These are phyloP conservation scores for Polypedilum vanderplanki DNA, from an alignment of 1,140 invertebrate species.

Conservation along the genomic window DNA sequence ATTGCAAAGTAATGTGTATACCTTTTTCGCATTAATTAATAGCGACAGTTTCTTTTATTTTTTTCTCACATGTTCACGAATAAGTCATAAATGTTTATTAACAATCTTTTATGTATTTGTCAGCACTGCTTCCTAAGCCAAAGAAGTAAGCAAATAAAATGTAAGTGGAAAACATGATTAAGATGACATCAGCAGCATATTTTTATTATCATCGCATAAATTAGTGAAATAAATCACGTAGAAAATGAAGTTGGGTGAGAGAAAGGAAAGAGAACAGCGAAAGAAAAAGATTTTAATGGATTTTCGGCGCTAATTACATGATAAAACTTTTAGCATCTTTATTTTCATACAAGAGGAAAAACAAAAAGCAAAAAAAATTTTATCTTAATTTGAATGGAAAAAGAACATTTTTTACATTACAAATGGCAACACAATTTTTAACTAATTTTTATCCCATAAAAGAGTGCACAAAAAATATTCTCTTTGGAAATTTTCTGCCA, in stretches of 20 bases:
- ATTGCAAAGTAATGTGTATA: no score
- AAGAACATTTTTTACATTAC: no score
- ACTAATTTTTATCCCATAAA: no score
- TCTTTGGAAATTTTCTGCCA: no score
- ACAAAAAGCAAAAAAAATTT: no score
- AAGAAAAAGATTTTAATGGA: constrained; percentile 1
- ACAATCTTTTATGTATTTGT: constrained; percentile 5
- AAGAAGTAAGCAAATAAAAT: not conserved
- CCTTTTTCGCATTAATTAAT: no score
- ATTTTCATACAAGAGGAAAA: no score
- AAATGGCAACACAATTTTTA: no score
- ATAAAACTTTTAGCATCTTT: not conserved
- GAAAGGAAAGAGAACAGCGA: not conserved
- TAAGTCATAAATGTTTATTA: constrained; percentile 20
- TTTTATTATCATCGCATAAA: constrained; percentile 13
- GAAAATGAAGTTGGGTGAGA: not conserved
- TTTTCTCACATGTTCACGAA: not conserved
- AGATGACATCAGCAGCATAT: constrained; percentile 11
- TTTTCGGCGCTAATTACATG: constrained; percentile 5
- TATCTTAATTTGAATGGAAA: no score
- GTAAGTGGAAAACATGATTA: constrained; percentile 12
- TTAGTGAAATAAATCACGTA: constrained; percentile 6
- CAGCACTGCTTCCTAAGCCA: not conserved
- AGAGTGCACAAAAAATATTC: no score
- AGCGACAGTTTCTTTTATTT: not conserved